Percentiles rank a stretch among this genome's conserved stretches.
Evolutionary conservation across 2,888 invertebrate species (phyloP).

Genomic region (Biston betularia): DNA sequence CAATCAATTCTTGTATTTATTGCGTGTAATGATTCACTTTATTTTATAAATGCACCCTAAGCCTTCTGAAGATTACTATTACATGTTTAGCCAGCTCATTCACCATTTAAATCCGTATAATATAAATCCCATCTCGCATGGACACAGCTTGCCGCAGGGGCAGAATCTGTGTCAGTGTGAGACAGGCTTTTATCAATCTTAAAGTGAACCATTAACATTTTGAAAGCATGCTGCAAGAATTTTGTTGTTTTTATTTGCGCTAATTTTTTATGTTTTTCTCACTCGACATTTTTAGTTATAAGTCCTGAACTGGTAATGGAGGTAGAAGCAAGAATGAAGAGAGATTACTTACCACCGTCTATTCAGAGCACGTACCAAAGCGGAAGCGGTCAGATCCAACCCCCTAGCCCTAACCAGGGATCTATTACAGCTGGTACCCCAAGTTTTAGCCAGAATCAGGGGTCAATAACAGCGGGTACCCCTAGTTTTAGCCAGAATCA

Average conservation of each 20-base stretch:
- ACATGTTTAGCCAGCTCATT: too few species aligned
- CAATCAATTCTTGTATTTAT: not conserved
- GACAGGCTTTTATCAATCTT: not conserved
- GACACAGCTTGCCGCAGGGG: too few species aligned
- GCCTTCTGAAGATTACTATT: too few species aligned
- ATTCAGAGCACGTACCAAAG: constrained; percentile 73
- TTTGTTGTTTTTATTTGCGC: constrained; percentile 39
- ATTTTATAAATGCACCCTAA: too few species aligned
- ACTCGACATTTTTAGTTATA: constrained; percentile 88
- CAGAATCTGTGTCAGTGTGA: too few species aligned
- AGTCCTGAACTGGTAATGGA: constrained; percentile 95
- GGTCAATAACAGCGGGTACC: constrained; percentile 31
- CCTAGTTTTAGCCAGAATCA: constrained; percentile 18
- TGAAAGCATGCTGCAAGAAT: constrained; percentile 51
- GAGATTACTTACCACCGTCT: constrained; percentile 91
- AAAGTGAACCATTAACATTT: constrained; percentile 6
- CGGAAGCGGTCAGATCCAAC: constrained; percentile 47
- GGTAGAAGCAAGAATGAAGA: constrained; percentile 95
- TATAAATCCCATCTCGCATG: too few species aligned
- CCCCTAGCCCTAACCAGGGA: constrained; percentile 46
- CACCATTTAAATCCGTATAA: too few species aligned
- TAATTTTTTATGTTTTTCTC: constrained; percentile 48
- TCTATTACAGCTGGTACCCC: constrained; percentile 37
- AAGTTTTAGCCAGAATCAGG: constrained; percentile 38
- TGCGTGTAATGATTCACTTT: too few species aligned